phyloP scores from a whole-genome alignment of 2,113 vertebrate species.

The Salvelinus sp. region DNA sequence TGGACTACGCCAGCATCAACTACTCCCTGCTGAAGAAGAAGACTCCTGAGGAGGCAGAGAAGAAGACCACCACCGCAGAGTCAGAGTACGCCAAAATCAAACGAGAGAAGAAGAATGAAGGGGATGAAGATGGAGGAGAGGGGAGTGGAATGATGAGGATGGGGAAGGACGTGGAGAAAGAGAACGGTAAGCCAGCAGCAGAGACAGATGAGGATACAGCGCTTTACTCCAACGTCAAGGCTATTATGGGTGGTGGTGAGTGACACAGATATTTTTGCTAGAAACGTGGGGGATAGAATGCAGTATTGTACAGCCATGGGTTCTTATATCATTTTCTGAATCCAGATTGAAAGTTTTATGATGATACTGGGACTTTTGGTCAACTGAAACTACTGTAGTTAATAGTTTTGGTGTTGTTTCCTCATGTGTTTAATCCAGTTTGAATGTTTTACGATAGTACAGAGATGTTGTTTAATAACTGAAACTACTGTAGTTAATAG shows the following conservation, averaged over 20 bases:
- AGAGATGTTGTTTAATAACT: background rate
- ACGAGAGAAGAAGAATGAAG: background rate
- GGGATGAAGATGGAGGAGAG: background rate
- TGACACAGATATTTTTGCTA: background rate
- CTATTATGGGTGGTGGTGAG: slow-evolving; percentile 10
- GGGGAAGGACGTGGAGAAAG: background rate
- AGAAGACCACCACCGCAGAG: slow-evolving; percentile 3
- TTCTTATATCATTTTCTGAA: too few relatives aligned
- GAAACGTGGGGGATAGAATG: background rate
- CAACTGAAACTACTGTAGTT: too few relatives aligned
- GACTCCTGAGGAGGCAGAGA: background rate
- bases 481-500: background rate
- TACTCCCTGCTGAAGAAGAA: slow-evolving; percentile 39
- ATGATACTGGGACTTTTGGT: too few relatives aligned
- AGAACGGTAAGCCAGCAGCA: background rate
- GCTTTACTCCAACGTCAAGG: slow-evolving; percentile 28
- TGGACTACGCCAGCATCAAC: slow-evolving; percentile 58
- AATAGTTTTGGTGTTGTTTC: background rate
- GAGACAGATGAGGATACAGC: slow-evolving; percentile 8
- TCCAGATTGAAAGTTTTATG: too few relatives aligned
- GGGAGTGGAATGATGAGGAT: background rate
- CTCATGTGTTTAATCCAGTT: background rate
- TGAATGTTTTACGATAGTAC: background rate
- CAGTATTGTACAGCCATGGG: too few relatives aligned
- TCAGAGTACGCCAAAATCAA: slow-evolving; percentile 68